These are phyloP conservation scores for Enteromius fasciolatus DNA, from an alignment of 2,797 vertebrate species.

Conservation along the genomic window DNA sequence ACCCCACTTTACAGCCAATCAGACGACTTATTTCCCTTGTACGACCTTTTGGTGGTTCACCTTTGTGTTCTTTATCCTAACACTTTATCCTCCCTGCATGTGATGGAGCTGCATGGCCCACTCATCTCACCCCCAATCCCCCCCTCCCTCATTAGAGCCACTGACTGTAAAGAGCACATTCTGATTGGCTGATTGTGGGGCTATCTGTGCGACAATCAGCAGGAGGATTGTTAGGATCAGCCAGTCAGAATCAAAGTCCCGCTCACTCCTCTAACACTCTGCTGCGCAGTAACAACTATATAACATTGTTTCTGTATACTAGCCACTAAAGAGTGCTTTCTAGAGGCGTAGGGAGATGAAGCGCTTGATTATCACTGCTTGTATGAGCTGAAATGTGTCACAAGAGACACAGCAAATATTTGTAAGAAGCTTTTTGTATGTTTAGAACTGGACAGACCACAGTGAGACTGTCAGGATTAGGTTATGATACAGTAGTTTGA, in stretches of 20 bases:
- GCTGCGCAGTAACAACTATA: slow-evolving; percentile 25
- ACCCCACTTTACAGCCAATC: slow-evolving; percentile 98
- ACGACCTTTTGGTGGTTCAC: slow-evolving; percentile 77
- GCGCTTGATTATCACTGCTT: background rate
- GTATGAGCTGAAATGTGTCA: slow-evolving; percentile 14
- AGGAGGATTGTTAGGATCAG: slow-evolving; percentile 67
- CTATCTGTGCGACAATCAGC: slow-evolving; percentile 58
- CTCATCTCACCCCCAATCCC: slow-evolving; percentile 13
- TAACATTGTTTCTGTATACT: slow-evolving; percentile 11
- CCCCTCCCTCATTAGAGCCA: slow-evolving; percentile 5
- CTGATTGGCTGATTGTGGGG: slow-evolving; percentile 86
- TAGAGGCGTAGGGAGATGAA: background rate
- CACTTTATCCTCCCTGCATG: slow-evolving; percentile 73
- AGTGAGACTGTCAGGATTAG: background rate
- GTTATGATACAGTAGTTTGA: background rate
- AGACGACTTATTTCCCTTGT: slow-evolving; percentile 94
- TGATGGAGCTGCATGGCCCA: slow-evolving; percentile 52
- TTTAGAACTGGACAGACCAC: background rate
- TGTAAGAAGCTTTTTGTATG: background rate
- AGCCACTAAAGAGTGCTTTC: slow-evolving; percentile 22
- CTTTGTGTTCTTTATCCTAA: slow-evolving; percentile 67
- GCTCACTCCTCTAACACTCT: slow-evolving; percentile 49
- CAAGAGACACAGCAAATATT: slow-evolving; percentile 10
- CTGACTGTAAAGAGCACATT: slow-evolving; percentile 71
- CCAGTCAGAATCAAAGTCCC: slow-evolving; percentile 77